Evolutionary conservation across 2,888 invertebrate species (phyloP).

Genomic region (Phyllotreta cruciferae): DNA sequence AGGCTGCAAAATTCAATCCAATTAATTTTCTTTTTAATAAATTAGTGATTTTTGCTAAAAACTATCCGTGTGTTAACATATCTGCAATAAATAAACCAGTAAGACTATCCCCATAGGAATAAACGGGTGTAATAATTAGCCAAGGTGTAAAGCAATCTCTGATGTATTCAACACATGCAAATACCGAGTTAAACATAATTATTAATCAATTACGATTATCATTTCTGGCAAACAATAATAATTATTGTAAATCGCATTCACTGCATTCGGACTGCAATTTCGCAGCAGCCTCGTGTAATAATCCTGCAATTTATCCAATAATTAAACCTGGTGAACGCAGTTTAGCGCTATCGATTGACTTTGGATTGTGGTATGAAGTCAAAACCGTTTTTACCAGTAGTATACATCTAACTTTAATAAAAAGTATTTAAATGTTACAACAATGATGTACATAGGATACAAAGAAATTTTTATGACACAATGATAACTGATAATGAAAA

Average conservation of each 20-base stretch:
- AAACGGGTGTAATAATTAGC: not conserved
- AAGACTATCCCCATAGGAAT: too few species aligned
- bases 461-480: too few species aligned
- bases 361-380: not conserved
- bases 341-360: slow-evolving; percentile 46
- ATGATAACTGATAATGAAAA: too few species aligned
- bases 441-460: too few species aligned
- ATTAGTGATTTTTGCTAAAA: not conserved
- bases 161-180: not conserved
- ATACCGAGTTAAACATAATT: slow-evolving; percentile 24
- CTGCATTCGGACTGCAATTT: slow-evolving; percentile 37
- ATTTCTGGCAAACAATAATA: slow-evolving; percentile 36
- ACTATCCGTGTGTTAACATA: too few species aligned
- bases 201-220: slow-evolving; percentile 33
- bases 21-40: too few species aligned
- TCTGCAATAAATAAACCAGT: too few species aligned
- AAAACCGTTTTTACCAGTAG: not conserved
- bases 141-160: not conserved
- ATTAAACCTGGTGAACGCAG: slow-evolving; percentile 71
- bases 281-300: slow-evolving; percentile 41
- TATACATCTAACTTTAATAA: not conserved
- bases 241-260: slow-evolving; percentile 39
- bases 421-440: not conserved
- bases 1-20: slow-evolving; percentile 70
- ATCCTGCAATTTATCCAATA: slow-evolving; percentile 62